Conservation (phyloP, 2,113 vertebrate genomes). For the Scopus umbretta region DNA sequence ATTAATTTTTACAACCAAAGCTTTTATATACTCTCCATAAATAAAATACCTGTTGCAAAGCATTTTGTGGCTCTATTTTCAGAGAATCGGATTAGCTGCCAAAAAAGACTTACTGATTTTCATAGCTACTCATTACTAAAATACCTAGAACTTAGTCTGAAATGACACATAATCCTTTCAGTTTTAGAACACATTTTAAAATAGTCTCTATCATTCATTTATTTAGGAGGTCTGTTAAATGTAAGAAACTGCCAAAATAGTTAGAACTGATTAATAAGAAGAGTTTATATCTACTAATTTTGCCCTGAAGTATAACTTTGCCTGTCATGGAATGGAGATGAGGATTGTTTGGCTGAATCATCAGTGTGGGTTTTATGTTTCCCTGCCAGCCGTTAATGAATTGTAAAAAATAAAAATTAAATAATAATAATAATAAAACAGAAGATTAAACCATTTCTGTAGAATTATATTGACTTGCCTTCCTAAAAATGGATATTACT, state of each 20-base stretch:
- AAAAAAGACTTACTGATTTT: constrained; percentile 45
- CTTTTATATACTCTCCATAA: background rate
- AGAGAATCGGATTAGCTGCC: constrained; percentile 13
- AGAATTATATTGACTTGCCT: constrained; percentile 61
- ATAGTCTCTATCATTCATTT: constrained; percentile 48
- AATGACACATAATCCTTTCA: constrained; percentile 27
- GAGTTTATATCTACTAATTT: constrained; percentile 60
- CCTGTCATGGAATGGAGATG: constrained; percentile 29
- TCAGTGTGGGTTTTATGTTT: constrained; percentile 56
- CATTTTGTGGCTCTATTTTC: background rate
- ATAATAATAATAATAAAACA: constrained; percentile 47
- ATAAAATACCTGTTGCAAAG: constrained; percentile 2
- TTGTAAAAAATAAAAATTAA: constrained; percentile 51
- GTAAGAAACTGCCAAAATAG: constrained; percentile 59
- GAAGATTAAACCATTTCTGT: constrained; percentile 55
- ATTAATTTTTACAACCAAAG: constrained; percentile 6
- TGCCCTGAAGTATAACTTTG: constrained; percentile 55
- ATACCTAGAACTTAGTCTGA: constrained; percentile 16
- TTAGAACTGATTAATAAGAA: constrained; percentile 56
- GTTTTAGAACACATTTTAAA: constrained; percentile 43
- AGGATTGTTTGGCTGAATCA: constrained; percentile 39
- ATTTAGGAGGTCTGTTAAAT: constrained; percentile 39
- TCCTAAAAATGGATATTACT: constrained; percentile 68
- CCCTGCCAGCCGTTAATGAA: constrained; percentile 59
- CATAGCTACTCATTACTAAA: constrained; percentile 37